phyloP scores from a whole-genome alignment of 2,888 invertebrate genomes.

The Sipha maydis region DNA sequence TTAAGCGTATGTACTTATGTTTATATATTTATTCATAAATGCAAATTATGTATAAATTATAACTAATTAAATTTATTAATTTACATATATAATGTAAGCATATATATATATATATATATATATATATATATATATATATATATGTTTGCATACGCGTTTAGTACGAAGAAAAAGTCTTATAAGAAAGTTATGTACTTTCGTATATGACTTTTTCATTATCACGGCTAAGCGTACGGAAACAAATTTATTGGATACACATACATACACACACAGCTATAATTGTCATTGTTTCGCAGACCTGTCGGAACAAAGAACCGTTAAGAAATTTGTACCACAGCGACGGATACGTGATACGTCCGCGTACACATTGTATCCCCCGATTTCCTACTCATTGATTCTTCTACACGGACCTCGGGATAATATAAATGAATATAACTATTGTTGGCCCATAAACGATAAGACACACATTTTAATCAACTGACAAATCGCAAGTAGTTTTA shows the following conservation, averaged over 20 bases:
- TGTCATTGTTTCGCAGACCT: neutral
- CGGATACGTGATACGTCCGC: neutral
- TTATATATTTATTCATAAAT: neutral
- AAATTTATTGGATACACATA: too few relatives aligned
- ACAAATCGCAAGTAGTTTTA: neutral
- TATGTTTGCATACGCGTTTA: too few relatives aligned
- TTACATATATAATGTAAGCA: too few relatives aligned
- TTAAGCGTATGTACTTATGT: neutral
- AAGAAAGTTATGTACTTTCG: too few relatives aligned
- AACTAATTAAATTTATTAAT: too few relatives aligned
- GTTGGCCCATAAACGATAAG: neutral
- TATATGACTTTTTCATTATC: too few relatives aligned
- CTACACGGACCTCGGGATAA: neutral
- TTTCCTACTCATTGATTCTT: neutral
- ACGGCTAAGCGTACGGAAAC: too few relatives aligned
- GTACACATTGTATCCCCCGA: neutral
- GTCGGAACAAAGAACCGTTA: constrained; percentile 12
- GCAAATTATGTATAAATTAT: too few relatives aligned
- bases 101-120: too few relatives aligned
- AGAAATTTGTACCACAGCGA: neutral
- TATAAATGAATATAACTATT: neutral
- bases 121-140: too few relatives aligned
- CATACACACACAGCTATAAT: neutral
- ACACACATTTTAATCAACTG: neutral
- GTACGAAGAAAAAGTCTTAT: too few relatives aligned